These are phyloP conservation scores for Echinometra lucunter DNA, from an alignment of 53 echinoderm and acorn worm genomes.

Conservation along the genomic window DNA sequence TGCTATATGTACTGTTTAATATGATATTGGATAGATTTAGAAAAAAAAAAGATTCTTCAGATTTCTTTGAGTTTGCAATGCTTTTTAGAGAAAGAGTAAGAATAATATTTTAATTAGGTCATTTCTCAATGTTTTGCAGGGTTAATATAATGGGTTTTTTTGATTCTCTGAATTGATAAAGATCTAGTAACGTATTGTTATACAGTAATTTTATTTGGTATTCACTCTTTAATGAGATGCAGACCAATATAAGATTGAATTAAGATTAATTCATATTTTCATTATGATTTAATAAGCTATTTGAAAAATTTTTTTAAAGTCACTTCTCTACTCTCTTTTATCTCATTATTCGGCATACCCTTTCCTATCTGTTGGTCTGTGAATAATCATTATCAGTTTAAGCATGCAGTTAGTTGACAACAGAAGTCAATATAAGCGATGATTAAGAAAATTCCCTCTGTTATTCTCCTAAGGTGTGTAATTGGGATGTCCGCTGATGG, in stretches of 20 bases:
- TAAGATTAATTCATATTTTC: neutral
- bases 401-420: neutral
- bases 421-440: neutral
- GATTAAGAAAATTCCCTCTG: neutral
- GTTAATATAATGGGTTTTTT: neutral
- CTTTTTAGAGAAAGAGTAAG: too few relatives aligned
- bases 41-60: too few relatives aligned
- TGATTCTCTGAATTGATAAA: neutral
- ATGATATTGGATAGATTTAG: too few relatives aligned
- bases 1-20: too few relatives aligned
- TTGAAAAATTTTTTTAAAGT: neutral
- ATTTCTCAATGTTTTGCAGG: neutral
- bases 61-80: too few relatives aligned
- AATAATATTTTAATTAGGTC: too few relatives aligned
- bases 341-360: neutral
- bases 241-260: neutral
- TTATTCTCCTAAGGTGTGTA: conserved; percentile 39
- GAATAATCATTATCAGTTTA: neutral
- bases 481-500: conserved; percentile 54
- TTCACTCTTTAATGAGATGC: neutral
- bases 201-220: neutral
- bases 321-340: neutral
- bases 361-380: neutral
- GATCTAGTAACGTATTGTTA: too few relatives aligned
- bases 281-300: neutral